Conservation (phyloP, 2,797 vertebrate genomes). For the Silurus lanzhouensis region DNA sequence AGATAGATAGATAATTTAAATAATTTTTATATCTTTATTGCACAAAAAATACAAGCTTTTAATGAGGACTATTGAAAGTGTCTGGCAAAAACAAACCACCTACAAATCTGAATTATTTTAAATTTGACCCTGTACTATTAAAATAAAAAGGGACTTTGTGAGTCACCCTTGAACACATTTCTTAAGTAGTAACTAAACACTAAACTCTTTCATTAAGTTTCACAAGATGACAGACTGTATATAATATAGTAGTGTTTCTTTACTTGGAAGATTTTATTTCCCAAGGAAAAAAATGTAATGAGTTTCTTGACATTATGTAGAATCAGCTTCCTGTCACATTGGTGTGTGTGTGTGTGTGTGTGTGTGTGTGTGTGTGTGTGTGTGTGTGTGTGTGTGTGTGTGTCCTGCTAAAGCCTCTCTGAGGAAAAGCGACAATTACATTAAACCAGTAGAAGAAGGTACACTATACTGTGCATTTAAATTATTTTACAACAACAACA, state of each 20-base stretch:
- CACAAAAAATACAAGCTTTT: too few relatives aligned
- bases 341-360: background rate
- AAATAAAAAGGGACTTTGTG: background rate
- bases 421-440: background rate
- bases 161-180: background rate
- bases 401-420: background rate
- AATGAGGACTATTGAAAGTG: background rate
- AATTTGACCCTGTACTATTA: background rate
- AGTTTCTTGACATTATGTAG: background rate
- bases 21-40: too few relatives aligned
- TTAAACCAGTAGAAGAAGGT: background rate
- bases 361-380: background rate
- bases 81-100: background rate
- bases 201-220: background rate
- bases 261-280: background rate
- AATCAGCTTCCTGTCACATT: background rate
- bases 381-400: too few relatives aligned
- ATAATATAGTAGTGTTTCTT: background rate
- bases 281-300: background rate
- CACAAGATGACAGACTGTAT: background rate
- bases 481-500: background rate
- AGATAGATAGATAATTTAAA: too few relatives aligned
- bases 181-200: background rate
- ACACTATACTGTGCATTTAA: background rate
- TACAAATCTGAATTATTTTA: background rate